Conservation (phyloP, 2,113 vertebrate species). For the Silurus glanis region DNA sequence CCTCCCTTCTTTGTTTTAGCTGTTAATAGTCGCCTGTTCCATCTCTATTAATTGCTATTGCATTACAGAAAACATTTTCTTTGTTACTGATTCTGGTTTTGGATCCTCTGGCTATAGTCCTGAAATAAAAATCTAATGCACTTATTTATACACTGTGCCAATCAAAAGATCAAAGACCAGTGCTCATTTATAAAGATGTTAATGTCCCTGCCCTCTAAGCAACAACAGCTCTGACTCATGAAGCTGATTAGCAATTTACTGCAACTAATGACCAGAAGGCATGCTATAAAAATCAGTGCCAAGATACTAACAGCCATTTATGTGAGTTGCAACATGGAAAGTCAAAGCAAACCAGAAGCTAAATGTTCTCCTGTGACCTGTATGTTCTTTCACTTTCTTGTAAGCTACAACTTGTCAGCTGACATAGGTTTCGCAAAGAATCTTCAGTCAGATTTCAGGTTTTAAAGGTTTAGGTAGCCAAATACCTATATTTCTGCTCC, state of each 20-base stretch:
- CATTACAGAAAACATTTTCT: conserved; percentile 24
- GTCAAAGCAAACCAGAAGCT: conserved; percentile 19
- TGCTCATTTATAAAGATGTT: conserved; percentile 46
- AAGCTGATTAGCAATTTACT: conserved; percentile 39
- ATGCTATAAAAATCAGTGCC: conserved; percentile 38
- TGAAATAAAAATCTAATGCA: conserved; percentile 14
- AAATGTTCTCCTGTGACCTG: background rate
- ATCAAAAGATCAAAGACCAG: conserved; percentile 45
- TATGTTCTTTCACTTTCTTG: background rate
- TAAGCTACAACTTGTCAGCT: conserved; percentile 6
- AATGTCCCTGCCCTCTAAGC: conserved; percentile 37
- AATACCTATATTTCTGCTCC: background rate
- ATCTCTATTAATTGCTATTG: conserved; percentile 33
- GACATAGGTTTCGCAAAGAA: background rate
- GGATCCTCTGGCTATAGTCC: conserved; percentile 5
- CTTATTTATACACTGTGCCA: conserved; percentile 34
- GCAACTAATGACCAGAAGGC: conserved; percentile 43
- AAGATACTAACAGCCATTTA: conserved; percentile 47
- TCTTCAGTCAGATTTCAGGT: background rate
- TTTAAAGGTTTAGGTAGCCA: background rate
- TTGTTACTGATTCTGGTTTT: conserved; percentile 13
- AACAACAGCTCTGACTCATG: conserved; percentile 19
- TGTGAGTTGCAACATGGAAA: conserved; percentile 36
- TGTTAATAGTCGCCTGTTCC: conserved; percentile 31
- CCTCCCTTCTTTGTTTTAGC: background rate